Base-by-base conservation (phyloP, 23 tunicate species). In the Oikopleura albicans region DNA sequence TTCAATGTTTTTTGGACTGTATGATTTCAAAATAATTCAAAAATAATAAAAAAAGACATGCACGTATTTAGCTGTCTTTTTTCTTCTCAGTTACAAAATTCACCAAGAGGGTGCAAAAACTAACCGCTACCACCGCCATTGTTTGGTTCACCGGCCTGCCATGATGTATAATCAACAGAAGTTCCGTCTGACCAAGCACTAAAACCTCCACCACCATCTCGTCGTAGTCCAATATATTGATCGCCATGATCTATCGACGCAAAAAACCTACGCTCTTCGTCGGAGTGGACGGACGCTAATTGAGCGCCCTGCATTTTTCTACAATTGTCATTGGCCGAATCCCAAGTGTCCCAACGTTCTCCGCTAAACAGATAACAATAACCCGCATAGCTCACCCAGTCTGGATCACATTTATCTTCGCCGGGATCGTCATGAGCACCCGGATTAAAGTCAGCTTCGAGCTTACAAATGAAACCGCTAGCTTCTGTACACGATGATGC, bases 61-160 rank as follows among this genome's bases (percentile, higher is more conserved):
- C n/a, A n/a, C n/a, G n/a, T n/a, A n/a, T n/a, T n/a, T n/a, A n/a
- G n/a, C n/a, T n/a, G n/a, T n/a, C n/a, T n/a, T n/a, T n/a, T n/a
- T n/a, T n/a, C n/a, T n/a, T n/a, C n/a, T n/a, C n/a, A n/a, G n/a
- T n/a, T n/a, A n/a, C n/a, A n/a, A n/a, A n/a, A n/a, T n/a, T n/a
- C n/a, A n/a, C n/a, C n/a, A n/a, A n/a, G n/a, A n/a, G n/a, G n/a
- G n/a, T n/a, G n/a, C n/a, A n/a, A n/a, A n/a, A n/a, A n/a, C n/a
- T n/a, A n/a, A n/a, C n/a, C n/a, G n/a, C n/a, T n/a, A n/a, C 34
- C 79, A 71, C 79, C 79, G 79, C 79, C 79, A 29, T 71, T 29
- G 37, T 71, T 71, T n/a, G 97, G 97, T 56, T 91, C 84, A 49
- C 89, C 86, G 16, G 88, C 84, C 16, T 41, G 88, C 97, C 97